Percentiles rank a stretch among this genome's conserved stretches.
Evolutionary conservation across 2,113 vertebrate species (phyloP).

Genomic region (pig (Sus scrofa)): DNA sequence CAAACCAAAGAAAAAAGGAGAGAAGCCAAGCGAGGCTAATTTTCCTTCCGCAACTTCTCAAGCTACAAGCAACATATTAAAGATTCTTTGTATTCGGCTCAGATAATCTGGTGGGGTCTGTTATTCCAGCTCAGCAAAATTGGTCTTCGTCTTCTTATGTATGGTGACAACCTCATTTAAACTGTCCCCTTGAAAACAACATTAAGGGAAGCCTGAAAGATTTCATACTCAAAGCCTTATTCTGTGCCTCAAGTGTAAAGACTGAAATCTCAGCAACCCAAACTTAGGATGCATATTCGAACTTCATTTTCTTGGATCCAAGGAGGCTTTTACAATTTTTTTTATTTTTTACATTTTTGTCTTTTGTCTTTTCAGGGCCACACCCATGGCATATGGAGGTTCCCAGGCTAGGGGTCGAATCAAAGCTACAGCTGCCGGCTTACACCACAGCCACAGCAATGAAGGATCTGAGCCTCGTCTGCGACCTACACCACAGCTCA

Average conservation of each 20-base stretch:
- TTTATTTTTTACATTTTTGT: too few species aligned
- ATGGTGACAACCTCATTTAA: background rate
- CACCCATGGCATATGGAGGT: too few species aligned
- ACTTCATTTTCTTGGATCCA: background rate
- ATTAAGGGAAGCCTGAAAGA: background rate
- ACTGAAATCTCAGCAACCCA: background rate
- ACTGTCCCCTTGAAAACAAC: background rate
- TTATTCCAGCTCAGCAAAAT: background rate
- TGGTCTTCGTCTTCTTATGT: background rate
- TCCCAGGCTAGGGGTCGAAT: too few species aligned
- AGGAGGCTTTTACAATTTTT: background rate
- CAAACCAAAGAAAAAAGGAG: background rate
- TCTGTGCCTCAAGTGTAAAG: background rate
- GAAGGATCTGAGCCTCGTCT: too few species aligned
- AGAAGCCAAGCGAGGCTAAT: background rate
- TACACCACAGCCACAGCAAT: too few species aligned
- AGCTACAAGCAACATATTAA: background rate
- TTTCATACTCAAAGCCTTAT: background rate
- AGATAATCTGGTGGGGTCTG: background rate
- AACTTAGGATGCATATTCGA: rapidly evolving
- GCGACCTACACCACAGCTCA: too few species aligned
- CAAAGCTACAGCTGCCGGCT: too few species aligned
- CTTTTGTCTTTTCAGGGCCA: too few species aligned
- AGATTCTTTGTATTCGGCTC: background rate
- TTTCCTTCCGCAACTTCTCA: background rate